Evolutionary conservation across 2,113 vertebrate genomes (phyloP), one percentile per base, ranked within the genome.

Genomic region (Crotalus viridis): DNA sequence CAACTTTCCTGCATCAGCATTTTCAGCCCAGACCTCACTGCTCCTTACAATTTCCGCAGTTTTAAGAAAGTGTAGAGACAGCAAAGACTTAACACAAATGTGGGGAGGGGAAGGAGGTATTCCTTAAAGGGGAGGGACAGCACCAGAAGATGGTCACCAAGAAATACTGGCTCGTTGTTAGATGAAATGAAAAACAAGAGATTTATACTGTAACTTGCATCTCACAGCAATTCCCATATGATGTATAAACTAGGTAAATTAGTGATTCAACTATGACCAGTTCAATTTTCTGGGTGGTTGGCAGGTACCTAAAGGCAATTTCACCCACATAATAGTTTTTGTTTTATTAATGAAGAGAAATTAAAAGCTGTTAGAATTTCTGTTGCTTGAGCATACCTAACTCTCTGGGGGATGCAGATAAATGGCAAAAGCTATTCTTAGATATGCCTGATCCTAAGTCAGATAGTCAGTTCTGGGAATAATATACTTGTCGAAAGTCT

Each of bases 91-190:
- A 86, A 85, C 86, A 61, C 61, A 59, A n/a, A 51, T 22, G 48
- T 64, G 46, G n/a, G n/a, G 69, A 64, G 87, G 56, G n/a, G 85
- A 81, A 56, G 48, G 74, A 39, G 33, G 28, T 48, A 93, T 86
- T 64, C 33, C 93, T 91, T 43, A 54, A 90, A 87, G 90, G 85
- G 90, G 57, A 93, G 51, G 87, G 55, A 91, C 59, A 39, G 48
- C 46, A 59, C 19, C 52, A 87, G 55, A 91, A 46, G 59, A 19
- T 89, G 87, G 46, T 56, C 56, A 69, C n/a, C 28, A 89, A 89
- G 56, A 91, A 90, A 43, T 85, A 69, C 15, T 28, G 74, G 59
- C 74, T 90, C 57, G 56, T 55, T 61, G 19, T 17, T 54, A 15
- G 9, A 43, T 48, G 56, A 90, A n/a, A 33, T 90, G 5, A 86